Percentiles rank a stretch among this genome's conserved stretches.
phyloP scores from a whole-genome alignment of 1,140 invertebrate species.

The Platyscapa corneri region DNA sequence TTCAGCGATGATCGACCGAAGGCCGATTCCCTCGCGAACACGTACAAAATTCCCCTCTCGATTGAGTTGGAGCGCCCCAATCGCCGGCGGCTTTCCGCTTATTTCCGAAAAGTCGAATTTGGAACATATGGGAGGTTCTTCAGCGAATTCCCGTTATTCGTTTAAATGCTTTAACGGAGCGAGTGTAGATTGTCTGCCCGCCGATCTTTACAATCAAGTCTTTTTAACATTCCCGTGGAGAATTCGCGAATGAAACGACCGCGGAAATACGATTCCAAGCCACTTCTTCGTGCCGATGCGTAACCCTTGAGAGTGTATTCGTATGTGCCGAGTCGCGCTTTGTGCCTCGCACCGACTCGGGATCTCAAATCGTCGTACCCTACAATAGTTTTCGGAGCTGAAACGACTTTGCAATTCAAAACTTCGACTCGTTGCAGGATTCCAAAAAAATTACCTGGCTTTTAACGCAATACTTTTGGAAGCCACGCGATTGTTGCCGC shows the following conservation, averaged over 20 bases:
- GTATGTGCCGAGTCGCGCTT: not conserved
- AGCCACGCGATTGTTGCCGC: too few relatives aligned
- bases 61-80: not conserved
- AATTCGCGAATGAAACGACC: too few relatives aligned
- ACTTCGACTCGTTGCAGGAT: not conserved
- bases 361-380: conserved; percentile 20
- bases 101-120: not conserved
- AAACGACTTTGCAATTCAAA: conserved; percentile 15
- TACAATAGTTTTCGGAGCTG: conserved; percentile 8
- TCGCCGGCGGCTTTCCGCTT: not conserved
- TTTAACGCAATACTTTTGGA: too few relatives aligned
- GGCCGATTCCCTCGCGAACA: too few relatives aligned
- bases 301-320: not conserved
- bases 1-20: conserved; percentile 14
- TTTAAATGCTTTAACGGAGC: not conserved
- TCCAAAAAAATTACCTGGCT: not conserved
- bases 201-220: too few relatives aligned
- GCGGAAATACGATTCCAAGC: not conserved
- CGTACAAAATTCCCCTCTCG: too few relatives aligned
- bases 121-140: too few relatives aligned
- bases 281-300: conserved; percentile 10
- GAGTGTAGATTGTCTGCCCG: not conserved
- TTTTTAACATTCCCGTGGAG: too few relatives aligned
- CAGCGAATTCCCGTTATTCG: not conserved
- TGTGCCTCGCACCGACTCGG: not conserved